Conservation (phyloP, 2,113 vertebrate species). For the Clupea harengus region DNA sequence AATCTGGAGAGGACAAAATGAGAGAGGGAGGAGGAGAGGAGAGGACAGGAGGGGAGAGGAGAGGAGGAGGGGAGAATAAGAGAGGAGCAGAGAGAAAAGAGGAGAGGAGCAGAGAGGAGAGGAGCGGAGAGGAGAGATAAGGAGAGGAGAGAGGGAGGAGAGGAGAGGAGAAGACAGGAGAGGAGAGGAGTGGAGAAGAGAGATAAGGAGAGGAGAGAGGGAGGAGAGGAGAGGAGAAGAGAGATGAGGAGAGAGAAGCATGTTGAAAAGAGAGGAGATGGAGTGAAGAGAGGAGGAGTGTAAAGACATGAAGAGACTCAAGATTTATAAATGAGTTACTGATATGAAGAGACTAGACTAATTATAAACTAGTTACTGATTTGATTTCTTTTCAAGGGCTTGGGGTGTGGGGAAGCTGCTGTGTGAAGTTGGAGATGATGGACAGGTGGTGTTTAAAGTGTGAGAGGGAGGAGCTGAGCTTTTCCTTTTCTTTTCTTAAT, state of each 20-base stretch:
- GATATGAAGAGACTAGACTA: neutral
- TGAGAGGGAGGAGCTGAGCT: too few relatives aligned
- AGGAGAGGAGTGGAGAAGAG: slow-evolving; percentile 1
- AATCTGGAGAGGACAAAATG: too few relatives aligned
- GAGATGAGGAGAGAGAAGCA: neutral
- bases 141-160: neutral
- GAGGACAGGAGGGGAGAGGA: neutral
- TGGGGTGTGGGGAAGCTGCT: too few relatives aligned
- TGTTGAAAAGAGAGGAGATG: neutral
- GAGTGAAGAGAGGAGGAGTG: neutral
- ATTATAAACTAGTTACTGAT: too few relatives aligned
- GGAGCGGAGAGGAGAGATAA: neutral
- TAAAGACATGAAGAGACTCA: too few relatives aligned
- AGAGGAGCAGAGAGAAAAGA: neutral
- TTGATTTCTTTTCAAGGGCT: too few relatives aligned
- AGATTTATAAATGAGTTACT: too few relatives aligned
- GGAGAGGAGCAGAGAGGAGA: neutral
- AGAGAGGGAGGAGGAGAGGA: neutral
- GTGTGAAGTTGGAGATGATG: too few relatives aligned
- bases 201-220: neutral
- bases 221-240: neutral
- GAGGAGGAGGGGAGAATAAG: neutral
- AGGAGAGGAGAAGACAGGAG: slow-evolving; percentile 43
- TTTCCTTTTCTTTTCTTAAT: too few relatives aligned
- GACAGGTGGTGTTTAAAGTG: too few relatives aligned